phyloP scores from a whole-genome alignment of 1,140 invertebrate genomes.

The Magallana ariakensis region DNA sequence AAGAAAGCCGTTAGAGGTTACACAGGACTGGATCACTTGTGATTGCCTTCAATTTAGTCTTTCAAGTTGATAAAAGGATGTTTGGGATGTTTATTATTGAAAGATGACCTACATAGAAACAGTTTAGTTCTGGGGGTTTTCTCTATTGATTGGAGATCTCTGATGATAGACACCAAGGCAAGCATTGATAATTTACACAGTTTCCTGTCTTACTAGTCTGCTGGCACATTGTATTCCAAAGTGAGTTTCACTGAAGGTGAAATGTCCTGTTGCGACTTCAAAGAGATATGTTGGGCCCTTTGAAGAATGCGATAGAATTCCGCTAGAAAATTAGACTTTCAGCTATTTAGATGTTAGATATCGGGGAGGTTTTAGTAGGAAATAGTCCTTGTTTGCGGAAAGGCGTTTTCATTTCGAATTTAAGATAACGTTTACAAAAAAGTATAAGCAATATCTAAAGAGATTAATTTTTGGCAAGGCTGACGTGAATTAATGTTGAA shows the following conservation, averaged over 20 bases:
- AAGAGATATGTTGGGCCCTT: neutral
- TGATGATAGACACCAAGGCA: too few species aligned
- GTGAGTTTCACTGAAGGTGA: neutral
- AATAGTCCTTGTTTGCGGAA: neutral
- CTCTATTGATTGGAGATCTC: too few species aligned
- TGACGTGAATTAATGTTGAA: neutral
- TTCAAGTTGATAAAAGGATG: too few species aligned
- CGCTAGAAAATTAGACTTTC: neutral
- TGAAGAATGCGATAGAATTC: neutral
- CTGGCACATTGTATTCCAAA: neutral
- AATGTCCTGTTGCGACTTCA: neutral
- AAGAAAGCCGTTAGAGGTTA: too few species aligned
- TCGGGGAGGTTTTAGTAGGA: neutral
- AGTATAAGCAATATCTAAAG: neutral
- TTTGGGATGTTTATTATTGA: too few species aligned
- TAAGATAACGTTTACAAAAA: neutral
- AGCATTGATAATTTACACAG: too few species aligned
- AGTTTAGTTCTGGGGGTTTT: too few species aligned
- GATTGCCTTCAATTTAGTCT: too few species aligned
- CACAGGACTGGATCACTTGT: too few species aligned
- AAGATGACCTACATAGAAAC: too few species aligned
- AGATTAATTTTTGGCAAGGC: neutral
- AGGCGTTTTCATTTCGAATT: neutral
- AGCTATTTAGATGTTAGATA: constrained; percentile 13
- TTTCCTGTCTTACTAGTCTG: too few species aligned